These are phyloP conservation scores for Drosophila pruinosa DNA, from an alignment of 1,140 invertebrate genomes.

Conservation along the genomic window DNA sequence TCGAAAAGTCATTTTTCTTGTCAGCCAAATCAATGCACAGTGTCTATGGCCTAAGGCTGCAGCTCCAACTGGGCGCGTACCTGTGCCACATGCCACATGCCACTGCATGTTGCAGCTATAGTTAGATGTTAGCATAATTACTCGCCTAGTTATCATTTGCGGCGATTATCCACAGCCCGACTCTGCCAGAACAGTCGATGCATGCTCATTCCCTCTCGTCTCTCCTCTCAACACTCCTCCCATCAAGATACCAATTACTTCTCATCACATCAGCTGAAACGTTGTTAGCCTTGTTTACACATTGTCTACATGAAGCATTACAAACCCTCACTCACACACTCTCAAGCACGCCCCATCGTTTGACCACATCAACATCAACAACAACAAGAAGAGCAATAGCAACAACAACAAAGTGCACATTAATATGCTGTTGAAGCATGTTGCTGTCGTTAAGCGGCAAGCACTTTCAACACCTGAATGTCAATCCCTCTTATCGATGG, in stretches of 20 bases:
- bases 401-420: conserved; percentile 32
- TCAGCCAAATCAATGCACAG: conserved; percentile 16
- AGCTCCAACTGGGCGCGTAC: neutral
- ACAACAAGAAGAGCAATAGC: conserved; percentile 1
- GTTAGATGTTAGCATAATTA: conserved; percentile 6
- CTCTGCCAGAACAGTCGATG: neutral
- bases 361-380: conserved; percentile 11
- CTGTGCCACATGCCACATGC: neutral
- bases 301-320: conserved; percentile 58
- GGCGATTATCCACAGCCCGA: neutral
- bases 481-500: conserved; percentile 17
- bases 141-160: conserved; percentile 21
- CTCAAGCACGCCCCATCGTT: neutral
- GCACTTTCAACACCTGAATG: conserved; percentile 49
- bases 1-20: conserved; percentile 65
- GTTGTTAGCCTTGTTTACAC: conserved; percentile 71
- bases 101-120: neutral
- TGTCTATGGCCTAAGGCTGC: neutral
- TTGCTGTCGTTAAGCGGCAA: conserved; percentile 46
- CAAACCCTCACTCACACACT: neutral
- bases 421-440: conserved; percentile 63
- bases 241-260: conserved; percentile 24
- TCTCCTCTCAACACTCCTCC: neutral
- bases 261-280: conserved; percentile 8
- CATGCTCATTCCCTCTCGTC: neutral